Evolutionary conservation across 1,140 invertebrate genomes (phyloP).

Genomic region (Belonocnema kinseyi): DNA sequence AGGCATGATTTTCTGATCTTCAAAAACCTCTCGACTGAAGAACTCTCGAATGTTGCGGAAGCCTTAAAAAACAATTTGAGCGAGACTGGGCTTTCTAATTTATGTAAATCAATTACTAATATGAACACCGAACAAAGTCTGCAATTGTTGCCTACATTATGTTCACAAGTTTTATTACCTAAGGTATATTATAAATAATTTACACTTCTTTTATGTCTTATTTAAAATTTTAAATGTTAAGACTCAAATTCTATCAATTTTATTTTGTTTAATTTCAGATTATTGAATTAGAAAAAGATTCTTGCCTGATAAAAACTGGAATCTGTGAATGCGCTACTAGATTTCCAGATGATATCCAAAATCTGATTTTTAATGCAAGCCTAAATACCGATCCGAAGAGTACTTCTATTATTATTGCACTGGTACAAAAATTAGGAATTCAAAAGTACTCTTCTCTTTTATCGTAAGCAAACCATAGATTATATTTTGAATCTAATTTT

Average conservation of each 20-base stretch:
- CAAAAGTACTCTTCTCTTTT: neutral
- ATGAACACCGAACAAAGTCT: conserved; percentile 47
- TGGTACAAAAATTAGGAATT: neutral
- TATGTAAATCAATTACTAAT: conserved; percentile 52
- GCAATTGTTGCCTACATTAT: neutral
- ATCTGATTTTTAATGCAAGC: neutral
- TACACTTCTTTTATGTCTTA: neutral
- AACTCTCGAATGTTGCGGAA: conserved; percentile 43
- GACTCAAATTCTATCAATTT: conserved; percentile 45
- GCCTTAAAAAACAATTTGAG: conserved; percentile 51
- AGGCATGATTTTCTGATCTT: conserved; percentile 44
- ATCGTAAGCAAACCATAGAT: neutral
- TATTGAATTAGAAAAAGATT: conserved; percentile 52
- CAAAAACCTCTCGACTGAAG: conserved; percentile 45
- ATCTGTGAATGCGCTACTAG: conserved; percentile 40
- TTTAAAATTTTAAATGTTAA: conserved; percentile 32
- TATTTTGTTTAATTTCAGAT: conserved; percentile 48
- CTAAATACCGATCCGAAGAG: neutral
- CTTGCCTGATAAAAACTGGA: conserved; percentile 47
- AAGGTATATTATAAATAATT: neutral
- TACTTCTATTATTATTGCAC: neutral
- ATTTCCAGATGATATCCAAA: neutral
- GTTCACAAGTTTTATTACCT: neutral
- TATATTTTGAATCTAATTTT: no score
- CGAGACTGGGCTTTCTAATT: conserved; percentile 52